Percentiles rank a stretch among this genome's conserved stretches.
Conservation (phyloP, 2,113 vertebrate genomes). For the Siniperca chuatsi region DNA sequence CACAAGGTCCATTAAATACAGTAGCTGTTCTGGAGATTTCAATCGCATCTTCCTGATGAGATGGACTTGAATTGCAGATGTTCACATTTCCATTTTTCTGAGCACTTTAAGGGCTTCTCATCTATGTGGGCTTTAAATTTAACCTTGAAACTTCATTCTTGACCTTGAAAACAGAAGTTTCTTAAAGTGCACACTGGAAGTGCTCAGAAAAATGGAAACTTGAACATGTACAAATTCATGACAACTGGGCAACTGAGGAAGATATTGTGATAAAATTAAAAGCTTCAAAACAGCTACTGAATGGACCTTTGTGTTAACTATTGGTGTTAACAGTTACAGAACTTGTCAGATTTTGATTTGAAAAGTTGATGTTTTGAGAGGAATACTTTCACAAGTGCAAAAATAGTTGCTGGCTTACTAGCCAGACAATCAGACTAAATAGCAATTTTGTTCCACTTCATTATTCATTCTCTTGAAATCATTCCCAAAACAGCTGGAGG, state of each 20-base stretch:
- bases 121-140: not conserved
- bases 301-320: not conserved
- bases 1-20: too few relatives aligned
- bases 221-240: not conserved
- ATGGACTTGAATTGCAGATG: not conserved
- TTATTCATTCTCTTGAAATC: not conserved
- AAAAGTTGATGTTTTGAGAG: not conserved
- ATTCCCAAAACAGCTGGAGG: constrained; percentile 11
- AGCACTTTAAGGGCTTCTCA: not conserved
- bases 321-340: not conserved
- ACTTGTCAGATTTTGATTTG: not conserved
- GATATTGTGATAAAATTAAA: not conserved
- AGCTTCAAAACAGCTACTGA: not conserved
- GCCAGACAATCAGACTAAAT: not conserved
- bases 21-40: too few relatives aligned
- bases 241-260: not conserved
- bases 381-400: not conserved
- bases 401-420: not conserved
- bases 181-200: not conserved
- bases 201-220: not conserved
- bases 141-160: not conserved
- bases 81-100: not conserved
- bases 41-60: not conserved
- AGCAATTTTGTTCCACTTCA: not conserved
- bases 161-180: not conserved